Evolutionary conservation across 2,797 vertebrate species (phyloP).

Genomic region (Phataginus tetradactyla): DNA sequence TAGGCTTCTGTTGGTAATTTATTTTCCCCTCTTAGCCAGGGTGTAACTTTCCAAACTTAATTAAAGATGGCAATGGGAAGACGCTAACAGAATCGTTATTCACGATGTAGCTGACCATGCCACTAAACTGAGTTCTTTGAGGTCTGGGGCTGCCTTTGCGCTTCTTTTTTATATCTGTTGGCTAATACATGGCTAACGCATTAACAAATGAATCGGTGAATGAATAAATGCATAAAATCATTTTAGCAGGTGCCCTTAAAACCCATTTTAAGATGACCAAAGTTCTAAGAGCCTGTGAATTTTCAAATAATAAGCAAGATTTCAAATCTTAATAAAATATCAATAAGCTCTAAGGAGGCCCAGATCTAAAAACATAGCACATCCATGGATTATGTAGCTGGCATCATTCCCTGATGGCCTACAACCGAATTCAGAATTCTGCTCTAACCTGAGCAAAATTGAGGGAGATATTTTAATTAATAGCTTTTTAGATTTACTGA

Average conservation of each 20-base stretch:
- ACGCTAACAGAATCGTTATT: neutral
- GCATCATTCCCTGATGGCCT: neutral
- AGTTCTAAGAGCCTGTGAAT: conserved; percentile 6
- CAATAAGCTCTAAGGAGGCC: neutral
- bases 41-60: conserved; percentile 10
- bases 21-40: neutral
- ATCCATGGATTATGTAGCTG: neutral
- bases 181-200: neutral
- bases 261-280: conserved; percentile 9
- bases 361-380: neutral
- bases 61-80: neutral
- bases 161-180: neutral
- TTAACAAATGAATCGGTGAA: neutral
- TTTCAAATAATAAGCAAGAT: neutral
- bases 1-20: neutral
- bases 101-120: neutral
- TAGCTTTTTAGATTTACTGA: conserved; percentile 15
- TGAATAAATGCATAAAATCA: neutral
- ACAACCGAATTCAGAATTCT: neutral
- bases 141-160: neutral
- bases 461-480: neutral
- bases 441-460: neutral
- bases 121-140: neutral
- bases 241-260: conserved; percentile 41
- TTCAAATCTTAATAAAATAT: neutral